A percentile compares a stretch with the other conserved stretches of the same genome.
Conservation (phyloP, 1,140 invertebrate species). For the Gonioctena quinquepunctata region DNA sequence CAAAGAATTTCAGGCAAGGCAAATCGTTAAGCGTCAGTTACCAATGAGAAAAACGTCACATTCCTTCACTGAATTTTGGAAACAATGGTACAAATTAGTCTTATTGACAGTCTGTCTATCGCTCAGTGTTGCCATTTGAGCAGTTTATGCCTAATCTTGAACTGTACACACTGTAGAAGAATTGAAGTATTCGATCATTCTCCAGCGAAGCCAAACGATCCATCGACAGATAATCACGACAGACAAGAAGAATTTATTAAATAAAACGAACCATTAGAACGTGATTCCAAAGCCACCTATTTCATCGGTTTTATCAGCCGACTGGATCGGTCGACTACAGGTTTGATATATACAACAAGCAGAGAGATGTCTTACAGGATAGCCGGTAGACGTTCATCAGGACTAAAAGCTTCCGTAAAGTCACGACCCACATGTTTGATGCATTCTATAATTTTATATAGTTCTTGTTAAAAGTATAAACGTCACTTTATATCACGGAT, state of each 20-base stretch:
- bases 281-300: background rate
- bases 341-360: background rate
- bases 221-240: too few relatives aligned
- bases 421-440: slow-evolving; percentile 5
- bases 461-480: background rate
- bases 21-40: too few relatives aligned
- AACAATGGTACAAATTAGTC: too few relatives aligned
- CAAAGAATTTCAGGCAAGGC: too few relatives aligned
- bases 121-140: too few relatives aligned
- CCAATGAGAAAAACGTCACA: too few relatives aligned
- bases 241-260: background rate
- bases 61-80: too few relatives aligned
- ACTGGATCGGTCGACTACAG: background rate
- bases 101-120: too few relatives aligned
- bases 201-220: too few relatives aligned
- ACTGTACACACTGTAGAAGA: too few relatives aligned
- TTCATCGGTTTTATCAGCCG: background rate
- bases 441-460: slow-evolving; percentile 14
- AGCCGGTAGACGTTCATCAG: slow-evolving; percentile 4
- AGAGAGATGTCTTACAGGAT: slow-evolving; percentile 15
- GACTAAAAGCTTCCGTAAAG: slow-evolving; percentile 8
- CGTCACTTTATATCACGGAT: background rate
- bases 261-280: background rate
- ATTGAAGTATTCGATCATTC: too few relatives aligned
- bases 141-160: too few relatives aligned